Evolutionary conservation across 2,888 invertebrate species (phyloP).

Genomic region (Buathra laborator): DNA sequence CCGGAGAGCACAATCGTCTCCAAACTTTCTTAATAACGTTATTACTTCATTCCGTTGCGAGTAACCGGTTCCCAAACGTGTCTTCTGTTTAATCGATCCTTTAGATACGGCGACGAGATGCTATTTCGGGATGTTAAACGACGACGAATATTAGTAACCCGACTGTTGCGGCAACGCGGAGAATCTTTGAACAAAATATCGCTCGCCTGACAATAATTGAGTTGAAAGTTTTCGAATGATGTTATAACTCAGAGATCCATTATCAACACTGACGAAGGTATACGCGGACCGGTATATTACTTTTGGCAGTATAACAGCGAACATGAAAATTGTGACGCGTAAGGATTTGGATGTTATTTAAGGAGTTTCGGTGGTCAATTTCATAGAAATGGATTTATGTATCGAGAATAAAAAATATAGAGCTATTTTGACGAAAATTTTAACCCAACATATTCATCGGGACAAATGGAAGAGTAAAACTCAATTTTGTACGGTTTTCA

Average conservation of each 20-base stretch:
- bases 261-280: not conserved
- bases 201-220: not conserved
- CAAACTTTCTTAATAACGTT: conserved; percentile 36
- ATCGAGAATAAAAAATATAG: too few species aligned
- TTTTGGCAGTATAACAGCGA: not conserved
- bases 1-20: conserved; percentile 20
- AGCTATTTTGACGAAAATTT: too few species aligned
- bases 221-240: not conserved
- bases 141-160: not conserved
- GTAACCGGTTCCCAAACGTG: not conserved
- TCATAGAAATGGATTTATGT: too few species aligned
- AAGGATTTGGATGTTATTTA: too few species aligned
- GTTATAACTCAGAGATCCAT: conserved; percentile 2
- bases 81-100: conserved; percentile 3
- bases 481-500: too few species aligned
- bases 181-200: not conserved
- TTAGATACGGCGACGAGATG: not conserved
- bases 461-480: too few species aligned
- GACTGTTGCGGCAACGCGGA: not conserved
- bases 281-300: not conserved
- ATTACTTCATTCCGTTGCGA: conserved; percentile 7
- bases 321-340: too few species aligned
- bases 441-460: too few species aligned
- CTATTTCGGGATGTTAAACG: not conserved
- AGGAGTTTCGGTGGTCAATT: too few species aligned